These are phyloP conservation scores for Diorhabda sublineata DNA, from an alignment of 1,140 invertebrate species.

Conservation along the genomic window DNA sequence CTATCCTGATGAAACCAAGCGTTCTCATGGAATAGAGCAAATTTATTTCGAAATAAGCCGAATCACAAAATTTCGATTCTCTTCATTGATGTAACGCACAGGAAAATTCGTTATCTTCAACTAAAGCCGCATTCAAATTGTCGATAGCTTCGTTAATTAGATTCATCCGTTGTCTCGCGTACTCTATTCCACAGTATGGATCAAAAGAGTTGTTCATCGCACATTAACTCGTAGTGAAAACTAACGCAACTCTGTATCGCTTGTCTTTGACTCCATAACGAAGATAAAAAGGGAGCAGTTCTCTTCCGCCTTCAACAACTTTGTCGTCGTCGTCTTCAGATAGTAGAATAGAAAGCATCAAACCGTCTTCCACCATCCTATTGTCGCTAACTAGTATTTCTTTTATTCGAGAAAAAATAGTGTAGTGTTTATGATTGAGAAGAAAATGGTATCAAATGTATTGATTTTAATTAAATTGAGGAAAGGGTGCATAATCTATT, in stretches of 20 bases:
- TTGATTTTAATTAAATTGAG: too few species aligned
- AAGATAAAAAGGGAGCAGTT: conserved; percentile 23
- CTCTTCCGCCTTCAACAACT: conserved; percentile 29
- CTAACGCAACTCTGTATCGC: conserved; percentile 42
- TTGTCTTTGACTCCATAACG: conserved; percentile 34
- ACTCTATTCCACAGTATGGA: conserved; percentile 30
- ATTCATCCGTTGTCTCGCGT: conserved; percentile 37
- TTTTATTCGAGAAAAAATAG: conserved; percentile 55
- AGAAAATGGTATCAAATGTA: too few species aligned
- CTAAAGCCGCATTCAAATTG: conserved; percentile 35
- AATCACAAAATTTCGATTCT: neutral
- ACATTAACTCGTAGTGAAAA: conserved; percentile 39
- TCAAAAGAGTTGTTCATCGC: conserved; percentile 35
- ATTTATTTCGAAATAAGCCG: neutral
- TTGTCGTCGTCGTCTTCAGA: conserved; percentile 20
- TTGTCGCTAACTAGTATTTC: conserved; percentile 76
- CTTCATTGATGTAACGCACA: conserved; percentile 16
- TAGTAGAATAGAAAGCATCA: conserved; percentile 12
- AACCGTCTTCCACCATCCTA: conserved; percentile 16
- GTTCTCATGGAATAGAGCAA: neutral
- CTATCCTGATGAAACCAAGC: too few species aligned
- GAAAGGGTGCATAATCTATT: too few species aligned
- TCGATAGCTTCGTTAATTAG: conserved; percentile 39
- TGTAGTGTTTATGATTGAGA: neutral
- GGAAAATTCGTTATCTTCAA: conserved; percentile 36